A percentile compares a stretch with the other conserved stretches of the same genome.
Conservation (phyloP, 2,888 invertebrate species). For the Nephrotoma appendiculata region DNA sequence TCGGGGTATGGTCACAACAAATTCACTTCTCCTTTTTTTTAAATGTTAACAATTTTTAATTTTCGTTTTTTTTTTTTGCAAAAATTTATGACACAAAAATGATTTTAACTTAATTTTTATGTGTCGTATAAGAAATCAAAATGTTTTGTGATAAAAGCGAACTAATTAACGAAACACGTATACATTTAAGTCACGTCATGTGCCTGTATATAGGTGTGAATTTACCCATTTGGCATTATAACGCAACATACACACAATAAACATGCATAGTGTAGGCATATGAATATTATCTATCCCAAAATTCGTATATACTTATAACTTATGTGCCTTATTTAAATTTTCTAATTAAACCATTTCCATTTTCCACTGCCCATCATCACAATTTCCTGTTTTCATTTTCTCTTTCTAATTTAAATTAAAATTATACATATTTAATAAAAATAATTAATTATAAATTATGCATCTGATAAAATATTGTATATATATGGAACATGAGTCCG, state of each 20-base stretch:
- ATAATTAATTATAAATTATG: neutral
- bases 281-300: neutral
- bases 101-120: neutral
- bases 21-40: too few relatives aligned
- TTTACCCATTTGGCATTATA: neutral
- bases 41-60: too few relatives aligned
- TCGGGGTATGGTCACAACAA: too few relatives aligned
- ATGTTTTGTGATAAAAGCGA: neutral
- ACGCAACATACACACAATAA: neutral
- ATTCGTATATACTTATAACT: neutral
- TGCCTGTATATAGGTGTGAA: neutral
- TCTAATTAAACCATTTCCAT: neutral
- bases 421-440: neutral
- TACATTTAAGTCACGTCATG: neutral
- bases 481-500: neutral
- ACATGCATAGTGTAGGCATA: neutral
- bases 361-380: neutral
- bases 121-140: neutral
- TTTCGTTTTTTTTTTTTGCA: too few relatives aligned
- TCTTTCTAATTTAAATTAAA: neutral
- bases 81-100: too few relatives aligned
- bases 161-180: neutral
- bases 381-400: neutral
- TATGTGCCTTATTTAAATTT: neutral
- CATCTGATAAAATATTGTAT: neutral